Evolutionary conservation across 1,140 invertebrate genomes (phyloP).

Genomic region (Euura saliciscinereae): DNA sequence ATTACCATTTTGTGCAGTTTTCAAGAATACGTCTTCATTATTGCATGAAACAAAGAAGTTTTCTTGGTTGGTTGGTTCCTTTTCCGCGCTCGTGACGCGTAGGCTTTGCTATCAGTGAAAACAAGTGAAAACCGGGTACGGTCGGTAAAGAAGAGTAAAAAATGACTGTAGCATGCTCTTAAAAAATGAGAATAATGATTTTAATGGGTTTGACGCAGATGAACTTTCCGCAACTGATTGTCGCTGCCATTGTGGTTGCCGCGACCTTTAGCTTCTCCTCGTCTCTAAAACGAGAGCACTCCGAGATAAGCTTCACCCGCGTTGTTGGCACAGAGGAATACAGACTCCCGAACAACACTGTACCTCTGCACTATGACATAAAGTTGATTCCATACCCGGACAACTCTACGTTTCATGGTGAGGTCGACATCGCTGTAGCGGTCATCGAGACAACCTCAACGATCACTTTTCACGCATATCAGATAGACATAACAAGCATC

Average conservation of each 20-base stretch:
- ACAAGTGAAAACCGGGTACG: no score
- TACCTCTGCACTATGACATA: conserved; percentile 70
- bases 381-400: conserved; percentile 66
- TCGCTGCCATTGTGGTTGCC: not conserved
- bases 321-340: conserved; percentile 35
- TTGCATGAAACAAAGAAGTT: no score
- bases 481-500: conserved; percentile 42
- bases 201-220: not conserved
- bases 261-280: not conserved
- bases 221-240: not conserved
- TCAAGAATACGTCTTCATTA: no score
- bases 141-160: no score
- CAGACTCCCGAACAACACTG: conserved; percentile 64
- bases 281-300: not conserved
- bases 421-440: conserved; percentile 63
- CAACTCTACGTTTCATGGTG: conserved; percentile 60
- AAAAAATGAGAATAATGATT: no score
- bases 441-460: conserved; percentile 47
- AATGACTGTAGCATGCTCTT: no score
- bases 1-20: no score
- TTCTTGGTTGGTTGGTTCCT: no score
- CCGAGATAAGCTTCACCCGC: not conserved
- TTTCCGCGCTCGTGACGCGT: no score
- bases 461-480: conserved; percentile 60
- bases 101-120: no score